These are phyloP conservation scores for crab-eating macaque (Macaca fascicularis) DNA, from an alignment of 2,113 vertebrate species.

Conservation along the genomic window T2T-MFA8v1.1 NC_088387.1:99826001-99826500, in stretches of 20 bases:
- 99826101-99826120: neutral
- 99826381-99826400: neutral
- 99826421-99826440: slow-evolving; percentile 2
- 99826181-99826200: neutral
- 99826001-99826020: neutral
- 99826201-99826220: neutral
- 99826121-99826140: neutral
- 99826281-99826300: neutral
- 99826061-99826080: neutral
- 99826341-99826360: neutral
- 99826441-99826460: slow-evolving; percentile 28
- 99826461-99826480: neutral
- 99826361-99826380: neutral
- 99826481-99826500: slow-evolving; percentile 25
- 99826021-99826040: neutral
- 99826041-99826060: neutral
- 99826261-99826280: neutral
- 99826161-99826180: neutral
- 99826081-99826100: neutral
- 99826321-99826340: neutral
- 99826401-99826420: neutral
- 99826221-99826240: slow-evolving; percentile 4
- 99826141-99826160: neutral
- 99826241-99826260: neutral
- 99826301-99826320: neutral